Conservation (phyloP, 1,140 invertebrate species). For the Drosophila serrata region DNA sequence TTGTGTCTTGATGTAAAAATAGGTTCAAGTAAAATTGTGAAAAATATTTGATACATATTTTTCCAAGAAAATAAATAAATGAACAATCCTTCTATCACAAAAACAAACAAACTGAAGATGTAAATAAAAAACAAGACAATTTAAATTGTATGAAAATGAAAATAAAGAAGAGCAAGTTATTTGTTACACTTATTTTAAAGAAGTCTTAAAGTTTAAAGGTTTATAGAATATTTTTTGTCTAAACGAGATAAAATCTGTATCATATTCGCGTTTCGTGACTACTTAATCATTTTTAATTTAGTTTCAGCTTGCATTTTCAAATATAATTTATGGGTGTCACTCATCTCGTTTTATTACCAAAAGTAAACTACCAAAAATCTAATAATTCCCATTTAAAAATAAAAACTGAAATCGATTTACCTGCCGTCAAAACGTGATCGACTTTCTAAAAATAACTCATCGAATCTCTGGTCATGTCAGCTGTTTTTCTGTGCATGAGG, state of each 20-base stretch:
- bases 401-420: slow-evolving; percentile 13
- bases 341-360: neutral
- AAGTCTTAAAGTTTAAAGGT: neutral
- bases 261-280: too few species aligned
- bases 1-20: neutral
- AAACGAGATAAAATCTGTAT: neutral
- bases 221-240: neutral
- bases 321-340: neutral
- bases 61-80: neutral
- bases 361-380: neutral
- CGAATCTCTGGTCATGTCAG: slow-evolving; percentile 41
- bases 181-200: neutral
- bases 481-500: slow-evolving; percentile 41
- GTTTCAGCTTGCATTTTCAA: neutral
- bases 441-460: slow-evolving; percentile 58
- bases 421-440: slow-evolving; percentile 21
- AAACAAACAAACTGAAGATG: neutral
- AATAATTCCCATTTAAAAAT: neutral
- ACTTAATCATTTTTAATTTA: neutral
- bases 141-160: neutral
- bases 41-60: neutral
- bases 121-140: neutral
- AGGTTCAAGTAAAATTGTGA: neutral
- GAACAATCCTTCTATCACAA: neutral
- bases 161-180: neutral